Evolutionary conservation across 2,888 invertebrate species (phyloP).

Genomic region (Dicranocentrus wangi): DNA sequence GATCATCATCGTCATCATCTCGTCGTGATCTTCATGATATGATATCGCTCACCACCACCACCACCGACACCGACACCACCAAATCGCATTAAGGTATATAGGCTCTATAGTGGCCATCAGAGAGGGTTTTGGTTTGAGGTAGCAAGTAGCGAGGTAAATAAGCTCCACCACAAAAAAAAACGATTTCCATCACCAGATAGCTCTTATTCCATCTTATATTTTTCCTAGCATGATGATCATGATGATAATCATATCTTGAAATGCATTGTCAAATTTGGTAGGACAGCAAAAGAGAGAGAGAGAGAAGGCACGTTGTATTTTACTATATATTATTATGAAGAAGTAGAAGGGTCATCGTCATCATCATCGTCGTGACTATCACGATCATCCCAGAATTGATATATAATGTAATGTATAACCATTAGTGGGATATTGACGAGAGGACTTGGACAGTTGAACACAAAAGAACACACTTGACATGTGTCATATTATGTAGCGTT

Average conservation of each 20-base stretch:
- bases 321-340: not conserved
- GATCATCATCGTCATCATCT: not conserved
- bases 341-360: not conserved
- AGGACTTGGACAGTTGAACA: not conserved
- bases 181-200: conserved; percentile 1
- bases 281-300: no score
- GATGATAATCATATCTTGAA: no score
- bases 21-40: not conserved
- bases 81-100: not conserved
- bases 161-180: no score
- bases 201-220: not conserved
- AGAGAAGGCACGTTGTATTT: no score
- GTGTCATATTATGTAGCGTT: conserved; percentile 13
- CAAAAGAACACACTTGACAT: conserved; percentile 8
- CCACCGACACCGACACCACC: not conserved
- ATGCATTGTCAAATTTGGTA: conserved; percentile 7
- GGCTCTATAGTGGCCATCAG: not conserved
- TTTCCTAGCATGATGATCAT: conserved; percentile 2
- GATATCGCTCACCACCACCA: not conserved
- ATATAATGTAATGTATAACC: not conserved
- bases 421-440: not conserved
- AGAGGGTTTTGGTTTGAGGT: not conserved
- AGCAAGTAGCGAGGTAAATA: no score
- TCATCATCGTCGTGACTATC: not conserved
- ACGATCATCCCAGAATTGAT: not conserved